These are phyloP conservation scores for Hyperoplus immaculatus DNA, from an alignment of 2,797 vertebrate genomes.

Conservation along the genomic window DNA sequence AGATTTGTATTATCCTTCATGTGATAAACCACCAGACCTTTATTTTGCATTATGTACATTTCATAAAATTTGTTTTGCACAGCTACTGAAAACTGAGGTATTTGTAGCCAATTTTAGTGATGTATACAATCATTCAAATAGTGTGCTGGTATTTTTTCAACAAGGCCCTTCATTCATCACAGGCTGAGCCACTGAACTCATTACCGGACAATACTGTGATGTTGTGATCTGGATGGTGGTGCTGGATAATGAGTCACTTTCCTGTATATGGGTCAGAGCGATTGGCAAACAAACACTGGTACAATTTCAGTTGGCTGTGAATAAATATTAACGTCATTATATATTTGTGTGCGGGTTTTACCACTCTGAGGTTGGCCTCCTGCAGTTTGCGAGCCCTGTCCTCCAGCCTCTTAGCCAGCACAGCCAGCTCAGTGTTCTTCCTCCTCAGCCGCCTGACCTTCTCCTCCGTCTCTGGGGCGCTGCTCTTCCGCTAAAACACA, in stretches of 20 bases:
- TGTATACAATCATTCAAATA: slow-evolving; percentile 33
- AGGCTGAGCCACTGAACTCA: slow-evolving; percentile 25
- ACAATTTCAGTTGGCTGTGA: slow-evolving; percentile 3
- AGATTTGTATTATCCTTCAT: background rate
- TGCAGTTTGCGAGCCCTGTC: slow-evolving; percentile 96
- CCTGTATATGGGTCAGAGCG: slow-evolving; percentile 23
- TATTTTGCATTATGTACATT: background rate
- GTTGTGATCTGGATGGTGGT: slow-evolving; percentile 25
- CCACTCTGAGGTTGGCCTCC: slow-evolving; percentile 97
- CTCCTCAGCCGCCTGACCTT: slow-evolving; percentile 96
- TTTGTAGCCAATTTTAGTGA: slow-evolving; percentile 13
- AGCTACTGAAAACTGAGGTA: background rate
- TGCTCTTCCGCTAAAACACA: slow-evolving; percentile 91
- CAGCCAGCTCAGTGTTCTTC: slow-evolving; percentile 96
- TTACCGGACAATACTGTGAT: slow-evolving; percentile 40
- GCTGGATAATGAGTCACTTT: slow-evolving; percentile 27
- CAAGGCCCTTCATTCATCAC: slow-evolving; percentile 56
- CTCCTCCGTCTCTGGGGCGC: slow-evolving; percentile 96
- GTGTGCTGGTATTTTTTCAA: slow-evolving; percentile 17
- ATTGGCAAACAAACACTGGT: slow-evolving; percentile 1
- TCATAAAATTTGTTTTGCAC: no score
- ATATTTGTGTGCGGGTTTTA: slow-evolving; percentile 68
- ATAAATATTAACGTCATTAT: slow-evolving; percentile 2
- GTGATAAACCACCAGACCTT: background rate
- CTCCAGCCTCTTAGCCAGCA: slow-evolving; percentile 97